Evolutionary conservation across 2,888 invertebrate genomes (phyloP), one percentile per base, ranked within the genome.

Genomic region (Trichogramma dendrolimi): DNA sequence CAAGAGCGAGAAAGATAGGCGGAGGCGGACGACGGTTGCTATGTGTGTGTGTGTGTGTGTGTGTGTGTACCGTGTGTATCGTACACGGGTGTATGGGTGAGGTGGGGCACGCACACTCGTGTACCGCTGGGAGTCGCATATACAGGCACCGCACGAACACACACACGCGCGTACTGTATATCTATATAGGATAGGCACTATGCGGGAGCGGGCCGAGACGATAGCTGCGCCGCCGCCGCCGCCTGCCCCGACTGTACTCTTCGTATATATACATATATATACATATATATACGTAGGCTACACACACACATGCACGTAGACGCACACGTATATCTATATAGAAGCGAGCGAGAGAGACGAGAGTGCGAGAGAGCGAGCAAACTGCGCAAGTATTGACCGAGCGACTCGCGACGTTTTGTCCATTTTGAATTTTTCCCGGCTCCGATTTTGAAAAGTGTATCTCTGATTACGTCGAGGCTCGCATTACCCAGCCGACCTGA

Each of bases 141-240:
- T 11, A n/a, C 6, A n/a, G 3, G 5, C 8, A 27, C 39, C 38
- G 39, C 47, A 2, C 47, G 5, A n/a, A 38, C 56, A 41, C 48
- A 10, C 55, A 47, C 46, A 48, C 58, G 14, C 14, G 54, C 46
- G 50, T 11, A 50, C 51, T 42, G 14, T 10, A 40, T 39, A n/a
- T 10, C 8, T 38, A 6, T 50, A 39, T 44, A 51, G n/a, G 48
- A 50, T 64, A 61, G 57, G 60, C 67, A 67, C 62, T 58, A 62
- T 59, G 56, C 55, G 59, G 55, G 62, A 50, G 58, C 48, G 52
- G 61, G 58, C 68, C 67, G 75, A 75, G 75, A 75, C 75, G 75
- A 75, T 75, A 75, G 75, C 72, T 75, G 70, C 67, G 69, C 69
- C 40, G 56, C 66, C 52, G 27, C 55, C 55, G 63, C 70, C 71